Evolutionary conservation across 2,797 vertebrate genomes (phyloP).

Genomic region (Xerus rutilus): DNA sequence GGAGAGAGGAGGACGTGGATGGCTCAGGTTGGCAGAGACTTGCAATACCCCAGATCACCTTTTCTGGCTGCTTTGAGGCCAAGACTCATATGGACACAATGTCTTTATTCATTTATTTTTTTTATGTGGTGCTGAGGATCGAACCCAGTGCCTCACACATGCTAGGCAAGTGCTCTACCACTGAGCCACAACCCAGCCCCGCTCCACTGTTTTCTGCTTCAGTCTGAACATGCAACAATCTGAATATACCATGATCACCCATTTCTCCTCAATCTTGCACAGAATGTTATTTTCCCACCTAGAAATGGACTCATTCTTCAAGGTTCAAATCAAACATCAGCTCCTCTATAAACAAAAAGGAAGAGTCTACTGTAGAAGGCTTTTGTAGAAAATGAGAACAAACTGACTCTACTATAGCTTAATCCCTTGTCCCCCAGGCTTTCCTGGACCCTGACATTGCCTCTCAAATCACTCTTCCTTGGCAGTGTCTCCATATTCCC

Average conservation of each 20-base stretch:
- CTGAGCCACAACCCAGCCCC: too few relatives aligned
- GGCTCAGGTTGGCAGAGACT: background rate
- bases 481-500: rapidly evolving
- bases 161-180: too few relatives aligned
- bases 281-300: background rate
- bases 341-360: background rate
- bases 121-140: too few relatives aligned
- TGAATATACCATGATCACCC: rapidly evolving
- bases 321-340: background rate
- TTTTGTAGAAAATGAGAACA: background rate
- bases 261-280: background rate
- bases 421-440: too few relatives aligned
- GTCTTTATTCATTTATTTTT: too few relatives aligned
- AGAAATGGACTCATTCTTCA: background rate
- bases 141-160: too few relatives aligned
- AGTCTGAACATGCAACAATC: too few relatives aligned
- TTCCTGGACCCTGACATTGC: background rate
- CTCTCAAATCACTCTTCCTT: background rate
- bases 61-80: background rate
- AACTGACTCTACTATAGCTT: background rate
- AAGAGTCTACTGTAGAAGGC: background rate
- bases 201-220: too few relatives aligned
- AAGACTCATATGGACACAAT: background rate
- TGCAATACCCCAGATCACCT: rapidly evolving
- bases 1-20: background rate